Percentiles rank a stretch among this genome's conserved stretches.
These are phyloP conservation scores for Poecilobothrus nobilitatus DNA, from an alignment of 2,888 invertebrate species.

Conservation along the genomic window DNA sequence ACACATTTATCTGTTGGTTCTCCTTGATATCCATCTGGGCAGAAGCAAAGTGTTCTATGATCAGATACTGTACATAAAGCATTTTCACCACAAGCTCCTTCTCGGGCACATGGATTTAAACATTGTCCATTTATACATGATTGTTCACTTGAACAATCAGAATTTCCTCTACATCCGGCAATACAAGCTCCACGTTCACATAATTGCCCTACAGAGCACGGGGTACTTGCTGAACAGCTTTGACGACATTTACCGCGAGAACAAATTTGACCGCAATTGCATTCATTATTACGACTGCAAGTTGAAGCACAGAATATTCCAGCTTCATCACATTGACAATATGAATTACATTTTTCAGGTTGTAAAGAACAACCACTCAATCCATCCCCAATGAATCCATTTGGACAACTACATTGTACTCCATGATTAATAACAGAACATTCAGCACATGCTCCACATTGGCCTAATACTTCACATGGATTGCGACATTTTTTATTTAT, in stretches of 20 bases:
- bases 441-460: conserved; percentile 76
- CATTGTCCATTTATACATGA: conserved; percentile 65
- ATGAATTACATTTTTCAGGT: conserved; percentile 61
- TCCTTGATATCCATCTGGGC: conserved; percentile 77
- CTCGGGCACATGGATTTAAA: conserved; percentile 58
- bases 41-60: conserved; percentile 76
- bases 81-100: conserved; percentile 66
- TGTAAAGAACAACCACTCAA: conserved; percentile 67
- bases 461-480: conserved; percentile 63
- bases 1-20: conserved; percentile 69
- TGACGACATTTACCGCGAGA: conserved; percentile 62
- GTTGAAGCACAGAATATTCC: conserved; percentile 64
- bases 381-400: conserved; percentile 74
- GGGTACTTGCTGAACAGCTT: conserved; percentile 57
- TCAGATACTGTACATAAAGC: conserved; percentile 71
- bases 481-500: conserved; percentile 71
- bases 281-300: conserved; percentile 59
- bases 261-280: conserved; percentile 76
- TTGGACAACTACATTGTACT: conserved; percentile 76
- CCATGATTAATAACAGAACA: conserved; percentile 77
- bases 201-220: conserved; percentile 66
- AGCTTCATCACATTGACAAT: conserved; percentile 71
- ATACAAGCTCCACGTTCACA: conserved; percentile 64
- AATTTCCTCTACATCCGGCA: conserved; percentile 69
- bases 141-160: conserved; percentile 69